Conservation (phyloP, 2,888 invertebrate genomes). For the Physocephala rufipes region DNA sequence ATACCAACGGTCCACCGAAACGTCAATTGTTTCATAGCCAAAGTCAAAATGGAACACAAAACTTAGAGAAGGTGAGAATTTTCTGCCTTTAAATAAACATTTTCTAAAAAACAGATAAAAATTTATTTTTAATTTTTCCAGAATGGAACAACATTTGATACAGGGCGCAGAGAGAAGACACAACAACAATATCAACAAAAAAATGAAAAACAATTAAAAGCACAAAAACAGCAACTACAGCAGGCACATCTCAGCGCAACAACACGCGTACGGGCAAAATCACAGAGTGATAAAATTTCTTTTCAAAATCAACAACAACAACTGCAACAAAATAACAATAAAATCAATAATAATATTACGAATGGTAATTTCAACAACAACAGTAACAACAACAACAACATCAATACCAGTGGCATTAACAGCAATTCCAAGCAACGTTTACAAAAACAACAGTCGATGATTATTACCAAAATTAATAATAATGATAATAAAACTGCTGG, state of each 20-base stretch:
- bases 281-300: conserved; percentile 56
- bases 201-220: conserved; percentile 44
- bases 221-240: conserved; percentile 41
- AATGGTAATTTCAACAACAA: conserved; percentile 27
- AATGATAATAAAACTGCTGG: conserved; percentile 37
- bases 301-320: conserved; percentile 42
- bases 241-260: conserved; percentile 17
- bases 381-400: conserved; percentile 32
- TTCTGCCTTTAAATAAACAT: not conserved
- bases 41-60: conserved; percentile 60
- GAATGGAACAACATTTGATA: conserved; percentile 61
- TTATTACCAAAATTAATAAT: conserved; percentile 41
- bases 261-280: conserved; percentile 53
- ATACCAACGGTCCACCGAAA: conserved; percentile 48
- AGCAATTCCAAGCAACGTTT: conserved; percentile 43
- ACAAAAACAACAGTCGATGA: conserved; percentile 48
- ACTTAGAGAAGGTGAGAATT: conserved; percentile 55
- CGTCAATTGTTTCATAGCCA: conserved; percentile 64
- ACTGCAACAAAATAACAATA: conserved; percentile 33
- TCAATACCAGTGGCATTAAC: conserved; percentile 40
- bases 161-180: conserved; percentile 59
- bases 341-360: conserved; percentile 22
- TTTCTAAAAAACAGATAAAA: not conserved
- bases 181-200: conserved; percentile 56
- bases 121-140: conserved; percentile 40